phyloP scores from a whole-genome alignment of 1,140 invertebrate species.

The Metopolophium dirhodum region DNA sequence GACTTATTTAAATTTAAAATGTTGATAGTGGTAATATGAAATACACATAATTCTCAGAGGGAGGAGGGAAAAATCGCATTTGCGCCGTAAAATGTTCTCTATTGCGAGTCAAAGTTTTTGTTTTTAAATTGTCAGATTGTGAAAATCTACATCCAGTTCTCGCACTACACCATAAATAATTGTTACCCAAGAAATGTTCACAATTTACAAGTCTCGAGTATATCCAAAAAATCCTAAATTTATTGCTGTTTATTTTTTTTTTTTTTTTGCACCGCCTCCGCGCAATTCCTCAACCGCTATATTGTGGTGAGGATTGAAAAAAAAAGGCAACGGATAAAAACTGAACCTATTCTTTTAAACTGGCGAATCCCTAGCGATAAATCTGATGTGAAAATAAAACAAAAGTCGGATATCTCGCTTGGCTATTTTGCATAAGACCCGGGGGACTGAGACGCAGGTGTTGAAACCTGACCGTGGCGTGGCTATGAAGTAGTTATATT shows the following conservation, averaged over 20 bases:
- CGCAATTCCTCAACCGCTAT: neutral
- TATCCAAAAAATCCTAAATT: slow-evolving; percentile 54
- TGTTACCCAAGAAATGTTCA: slow-evolving; percentile 35
- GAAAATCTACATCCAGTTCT: slow-evolving; percentile 32
- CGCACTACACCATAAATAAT: slow-evolving; percentile 41
- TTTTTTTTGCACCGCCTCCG: neutral
- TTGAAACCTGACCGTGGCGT: slow-evolving; percentile 39
- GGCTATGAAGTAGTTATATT: slow-evolving; percentile 45
- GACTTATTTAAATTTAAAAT: neutral
- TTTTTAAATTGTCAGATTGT: slow-evolving; percentile 43
- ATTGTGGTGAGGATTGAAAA: neutral
- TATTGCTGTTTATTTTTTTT: slow-evolving; percentile 24
- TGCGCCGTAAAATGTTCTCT: neutral
- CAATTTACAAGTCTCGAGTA: slow-evolving; percentile 46
- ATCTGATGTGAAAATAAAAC: slow-evolving; percentile 55
- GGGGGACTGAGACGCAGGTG: slow-evolving; percentile 45
- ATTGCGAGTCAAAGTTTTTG: slow-evolving; percentile 21
- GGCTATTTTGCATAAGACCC: slow-evolving; percentile 50
- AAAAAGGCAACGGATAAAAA: slow-evolving; percentile 50
- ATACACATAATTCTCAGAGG: neutral
- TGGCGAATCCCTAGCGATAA: slow-evolving; percentile 40
- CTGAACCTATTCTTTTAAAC: slow-evolving; percentile 43
- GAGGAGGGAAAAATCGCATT: neutral
- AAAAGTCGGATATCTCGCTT: slow-evolving; percentile 49
- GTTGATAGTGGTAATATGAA: neutral